Base-by-base conservation (phyloP, 2,888 invertebrate species). In the Apocheima hispidaria region DNA sequence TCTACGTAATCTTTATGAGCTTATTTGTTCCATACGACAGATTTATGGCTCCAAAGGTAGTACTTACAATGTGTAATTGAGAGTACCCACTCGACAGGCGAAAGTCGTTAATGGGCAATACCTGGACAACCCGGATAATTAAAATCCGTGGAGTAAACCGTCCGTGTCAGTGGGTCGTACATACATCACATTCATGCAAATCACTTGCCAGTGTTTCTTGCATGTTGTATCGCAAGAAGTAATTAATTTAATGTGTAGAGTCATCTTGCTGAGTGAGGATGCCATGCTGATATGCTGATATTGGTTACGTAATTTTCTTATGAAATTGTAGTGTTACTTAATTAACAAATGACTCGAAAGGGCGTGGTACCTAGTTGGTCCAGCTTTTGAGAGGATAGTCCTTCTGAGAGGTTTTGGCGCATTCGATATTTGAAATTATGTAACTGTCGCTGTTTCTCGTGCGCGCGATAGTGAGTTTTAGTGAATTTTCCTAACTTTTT, bases 1-100 rank as follows among this genome's bases (percentile, higher is more conserved):
- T 60, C 65, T 54, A 49, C 46, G 33, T 35, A 74, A 75, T 70
- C 68, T 75, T 76, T 78, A 79, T 78, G 74, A 79, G 73, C 73
- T 82, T 81, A 82, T 84, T 83, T 82, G 78, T 82, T 74, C 74
- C 70, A 71, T 82, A 75, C 73, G 82, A 86, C 85, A 86, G 87
- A 87, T 87, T 88, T 88, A 88, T 83, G 80, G 77, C 71, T 65
- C 62, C 70, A 65, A 73, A 74, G 70, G 74, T 72, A 70, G 69
- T 73, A 68, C 71, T 71, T 68, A 66, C 65, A 67, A 46, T 60
- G 70, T 72, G 71, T 75, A 75, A 71, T 71, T 65, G 65, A 72
- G 71, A 73, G 73, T 71, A 73, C 63, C 63, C 65, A 69, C 41
- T 52, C 21, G 41, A 56, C 49, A 58, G 79, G 79, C 74, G 83